Evolutionary conservation across 2,888 invertebrate species (phyloP), one percentile per base, ranked within the genome.

Genomic region (Eretmocerus hayati): DNA sequence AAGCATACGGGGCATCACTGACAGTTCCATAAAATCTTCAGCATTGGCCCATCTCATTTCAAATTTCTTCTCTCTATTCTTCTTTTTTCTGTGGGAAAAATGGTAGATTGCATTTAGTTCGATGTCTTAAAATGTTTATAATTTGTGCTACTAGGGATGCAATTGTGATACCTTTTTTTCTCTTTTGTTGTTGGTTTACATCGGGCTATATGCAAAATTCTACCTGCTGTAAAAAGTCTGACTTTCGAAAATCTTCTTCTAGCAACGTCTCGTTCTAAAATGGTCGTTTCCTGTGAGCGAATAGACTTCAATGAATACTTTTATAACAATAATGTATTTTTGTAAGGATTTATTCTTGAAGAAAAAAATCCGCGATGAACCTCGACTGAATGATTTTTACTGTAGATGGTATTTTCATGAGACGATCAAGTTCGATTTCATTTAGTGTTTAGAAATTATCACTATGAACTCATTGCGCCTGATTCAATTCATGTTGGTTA

Each of bases 1-100:
- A 4, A 91, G 66, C 87, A 91, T 91, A 41, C 85, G 77, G 5
- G 89, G 88, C 81, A 89, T 88, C 43, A 92, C 86, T 59, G 85
- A 78, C 44, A 92, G 74, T 64, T 89, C 86, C 75, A 81, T 81
- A 71, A 90, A 90, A 66, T 87, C 85, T 64, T 88, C 87, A 0
- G 87, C 77, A 46, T 81, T 76, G 3, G 86, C 84, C 90, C 90
- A 90, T 35, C 86, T 76, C 80, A 87, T 87, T 65, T 85, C 84
- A 65, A 76, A 87, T 51, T 79, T 64, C 16, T 53, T 59, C 2
- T 66, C 66, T 78, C 81, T 50, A 75, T 79, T 62, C 77, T 77
- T 60, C 80, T 83, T 69, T 45, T 64, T 65, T 26, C 64, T 66
- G 21, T 42, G 40, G 55, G 19, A 37, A 38, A 35, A 32, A 1